phyloP scores from a whole-genome alignment of 2,888 invertebrate genomes.

The Theretra japonica region DNA sequence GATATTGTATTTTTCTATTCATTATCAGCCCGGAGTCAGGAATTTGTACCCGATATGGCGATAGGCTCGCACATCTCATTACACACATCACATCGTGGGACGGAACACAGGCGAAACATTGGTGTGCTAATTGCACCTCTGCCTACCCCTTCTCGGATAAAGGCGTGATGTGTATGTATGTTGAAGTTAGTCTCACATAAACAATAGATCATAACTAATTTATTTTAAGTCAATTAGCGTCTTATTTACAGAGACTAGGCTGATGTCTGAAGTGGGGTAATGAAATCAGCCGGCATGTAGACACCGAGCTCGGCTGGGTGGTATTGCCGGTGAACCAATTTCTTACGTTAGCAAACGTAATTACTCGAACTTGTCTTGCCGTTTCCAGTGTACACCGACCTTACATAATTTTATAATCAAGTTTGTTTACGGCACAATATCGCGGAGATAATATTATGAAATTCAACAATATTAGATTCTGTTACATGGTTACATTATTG shows the following conservation, averaged over 20 bases:
- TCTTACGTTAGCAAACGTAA: constrained; percentile 14
- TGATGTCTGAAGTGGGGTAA: constrained; percentile 30
- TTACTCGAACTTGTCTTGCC: background rate
- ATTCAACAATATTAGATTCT: background rate
- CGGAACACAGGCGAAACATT: too few species aligned
- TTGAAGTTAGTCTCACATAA: background rate
- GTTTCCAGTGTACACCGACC: background rate
- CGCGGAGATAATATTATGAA: background rate
- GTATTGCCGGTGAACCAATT: constrained; percentile 16
- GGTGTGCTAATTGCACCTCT: too few species aligned
- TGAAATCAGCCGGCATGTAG: constrained; percentile 23
- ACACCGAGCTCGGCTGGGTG: constrained; percentile 1
- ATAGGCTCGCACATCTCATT: too few species aligned
- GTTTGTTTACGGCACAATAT: background rate
- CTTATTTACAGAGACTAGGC: constrained; percentile 26
- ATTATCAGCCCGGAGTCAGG: too few species aligned
- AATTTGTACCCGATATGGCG: too few species aligned
- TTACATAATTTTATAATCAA: constrained; percentile 2
- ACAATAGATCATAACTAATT: background rate
- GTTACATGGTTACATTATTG: background rate
- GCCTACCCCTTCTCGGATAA: too few species aligned
- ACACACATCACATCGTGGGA: too few species aligned
- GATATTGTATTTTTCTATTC: too few species aligned
- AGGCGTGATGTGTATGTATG: too few species aligned
- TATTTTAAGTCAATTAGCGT: background rate